Percentiles rank a stretch among this genome's conserved stretches.
These are phyloP conservation scores for Apteryx owenii DNA, from an alignment of 2,113 vertebrate species.

Conservation along the genomic window DNA sequence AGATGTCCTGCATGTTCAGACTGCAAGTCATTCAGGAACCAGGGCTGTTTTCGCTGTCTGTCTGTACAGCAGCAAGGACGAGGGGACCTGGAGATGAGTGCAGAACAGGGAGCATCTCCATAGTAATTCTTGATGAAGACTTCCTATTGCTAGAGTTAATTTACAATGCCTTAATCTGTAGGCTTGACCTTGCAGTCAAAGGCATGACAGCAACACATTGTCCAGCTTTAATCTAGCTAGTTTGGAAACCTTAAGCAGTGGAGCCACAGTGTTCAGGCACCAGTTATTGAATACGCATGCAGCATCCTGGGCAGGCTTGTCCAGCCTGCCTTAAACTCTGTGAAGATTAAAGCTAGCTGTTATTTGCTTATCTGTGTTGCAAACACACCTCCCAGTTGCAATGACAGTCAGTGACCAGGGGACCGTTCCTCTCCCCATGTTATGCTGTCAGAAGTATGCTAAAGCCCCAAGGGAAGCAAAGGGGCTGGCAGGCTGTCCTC, in stretches of 20 bases:
- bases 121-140: not conserved
- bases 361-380: conserved; percentile 6
- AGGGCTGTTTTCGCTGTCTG: not conserved
- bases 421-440: not conserved
- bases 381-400: not conserved
- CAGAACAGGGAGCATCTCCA: not conserved
- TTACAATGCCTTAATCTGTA: not conserved
- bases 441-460: not conserved
- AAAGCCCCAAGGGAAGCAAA: rapidly evolving
- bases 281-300: not conserved
- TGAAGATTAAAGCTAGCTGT: conserved; percentile 25
- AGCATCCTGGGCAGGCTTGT: not conserved
- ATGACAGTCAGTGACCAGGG: not conserved
- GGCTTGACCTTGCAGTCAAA: not conserved
- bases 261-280: not conserved
- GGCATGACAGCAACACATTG: not conserved
- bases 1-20: not conserved
- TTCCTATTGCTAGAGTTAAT: not conserved
- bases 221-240: not conserved
- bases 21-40: not conserved
- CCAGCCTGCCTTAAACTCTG: not conserved
- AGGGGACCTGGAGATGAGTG: not conserved
- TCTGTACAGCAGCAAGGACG: not conserved
- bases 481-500: not conserved
- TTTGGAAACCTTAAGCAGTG: not conserved